Base-by-base conservation (phyloP, 2,113 vertebrate genomes). In the Carassius carassius region DNA sequence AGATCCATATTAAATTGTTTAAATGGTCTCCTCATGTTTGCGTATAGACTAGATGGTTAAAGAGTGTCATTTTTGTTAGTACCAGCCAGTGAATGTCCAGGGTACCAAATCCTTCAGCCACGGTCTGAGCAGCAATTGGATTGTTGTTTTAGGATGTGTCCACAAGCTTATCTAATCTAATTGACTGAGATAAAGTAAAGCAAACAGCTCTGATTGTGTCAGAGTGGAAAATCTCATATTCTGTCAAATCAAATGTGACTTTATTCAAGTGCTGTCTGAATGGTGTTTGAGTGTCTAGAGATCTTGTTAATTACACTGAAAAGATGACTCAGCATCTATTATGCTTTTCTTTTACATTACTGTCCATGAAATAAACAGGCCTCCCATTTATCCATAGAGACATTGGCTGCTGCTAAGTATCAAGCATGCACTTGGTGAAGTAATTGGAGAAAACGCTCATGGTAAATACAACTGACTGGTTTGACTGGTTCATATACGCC, bases 141-240 rank as follows among this genome's bases (percentile, higher is more conserved):
- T 70, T 83, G 83, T 62, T 88, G 49, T 83, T 86, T 87, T 58
- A 63, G 58, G 21, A 41, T 83, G 67, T 69, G 83, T 85, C 75
- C 63, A 85, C 69, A 78, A 76, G 67, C 88, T 87, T 89, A 89
- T 85, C 85, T 74, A 12, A 81, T 70, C 49, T 44, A 16, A 70
- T 47, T 35, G 62, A 75, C 63, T 56, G 21, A 47, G 77, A 23
- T 37, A 51, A 47, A 44, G 58, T 54, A 84, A 69, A 86, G 83
- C 79, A 88, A 86, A 88, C 87, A 85, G 21, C 19, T 47, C 56
- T 11, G 47, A 32, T 49, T 4, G 72, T 51, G 23, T 41, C 44
- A 65, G 6, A 41, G 67, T 17, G 23, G 12, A 58, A 37, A 5
- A 32, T n/a, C 5, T 11, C 8, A 67, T 17, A 54, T 77, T 5